These are phyloP conservation scores for Disparrhopalites patrizii DNA, from an alignment of 2,888 invertebrate species.

Conservation along the genomic window DNA sequence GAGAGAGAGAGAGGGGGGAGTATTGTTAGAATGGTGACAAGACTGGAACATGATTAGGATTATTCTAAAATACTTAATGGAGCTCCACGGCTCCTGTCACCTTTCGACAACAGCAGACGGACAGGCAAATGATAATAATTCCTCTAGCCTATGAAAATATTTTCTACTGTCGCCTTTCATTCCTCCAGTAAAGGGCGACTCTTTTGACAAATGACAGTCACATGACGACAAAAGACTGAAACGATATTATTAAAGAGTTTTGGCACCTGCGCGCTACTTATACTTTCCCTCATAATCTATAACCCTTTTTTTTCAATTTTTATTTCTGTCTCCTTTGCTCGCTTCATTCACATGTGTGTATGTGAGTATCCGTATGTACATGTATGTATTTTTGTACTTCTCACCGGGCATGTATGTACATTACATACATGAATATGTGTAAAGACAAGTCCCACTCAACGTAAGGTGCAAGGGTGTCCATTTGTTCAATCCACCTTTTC, in stretches of 20 bases:
- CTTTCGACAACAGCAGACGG: too few relatives aligned
- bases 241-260: conserved; percentile 29
- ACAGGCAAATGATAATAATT: conserved; percentile 22
- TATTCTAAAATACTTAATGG: conserved; percentile 18
- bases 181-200: background rate
- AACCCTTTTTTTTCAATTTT: conserved; percentile 8
- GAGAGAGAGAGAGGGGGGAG: background rate
- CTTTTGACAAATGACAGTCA: conserved; percentile 30
- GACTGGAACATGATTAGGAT: background rate
- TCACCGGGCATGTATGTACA: too few relatives aligned
- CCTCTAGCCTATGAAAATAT: conserved; percentile 24
- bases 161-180: conserved; percentile 13
- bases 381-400: background rate
- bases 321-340: background rate
- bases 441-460: too few relatives aligned
- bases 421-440: too few relatives aligned
- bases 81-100: conserved; percentile 5
- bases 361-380: background rate
- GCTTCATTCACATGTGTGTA: background rate
- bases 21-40: background rate
- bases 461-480: too few relatives aligned
- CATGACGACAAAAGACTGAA: conserved; percentile 35
- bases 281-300: too few relatives aligned
- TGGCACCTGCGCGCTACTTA: conserved; percentile 19
- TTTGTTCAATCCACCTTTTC: background rate